Evolutionary conservation across 2,113 vertebrate species (phyloP), one percentile per base, ranked within the genome.

Genomic region (Rhinoderma darwinii): DNA sequence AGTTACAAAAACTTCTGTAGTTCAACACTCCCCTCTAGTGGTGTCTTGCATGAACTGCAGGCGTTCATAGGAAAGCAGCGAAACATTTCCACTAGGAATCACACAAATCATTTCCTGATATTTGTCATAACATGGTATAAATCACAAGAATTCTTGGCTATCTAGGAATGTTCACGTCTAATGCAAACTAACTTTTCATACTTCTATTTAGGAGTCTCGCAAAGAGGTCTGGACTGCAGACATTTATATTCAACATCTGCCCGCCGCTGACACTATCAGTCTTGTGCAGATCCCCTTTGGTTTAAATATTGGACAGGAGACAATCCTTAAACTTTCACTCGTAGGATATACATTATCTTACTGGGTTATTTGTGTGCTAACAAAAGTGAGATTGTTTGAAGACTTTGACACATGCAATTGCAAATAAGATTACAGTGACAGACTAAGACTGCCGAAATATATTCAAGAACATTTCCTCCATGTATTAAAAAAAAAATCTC

Each of bases 1-100:
- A 44, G 39, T 75, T 27, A 20, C 0, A 8, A 77, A 54, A 27
- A 11, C 9, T 56, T 66, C 9, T 56, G 82, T 43, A 11, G 27
- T 18, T 27, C 11, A 50, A 90, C 90, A 72, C 68, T 90, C 82
- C 88, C 90, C 89, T 84, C 90, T 86, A 88, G 85, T 82, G 90
- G 90, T 86, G 22, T 85, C 17, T 1, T 25, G 20, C 12, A 4
- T 25, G 32, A 30, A 74, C 27, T 56, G 47, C 78, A 59, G 27
- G 32, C 1, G 70, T 3, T 39, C 82, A 75, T 0, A 80, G 84
- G 68, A 89, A 68, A 35, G 12, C 3, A 0, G 0, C 51, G 18
- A 17, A 76, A 82, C 32, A 73, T 39, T 43, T 77, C 75, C 63
- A n/a, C 75, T 35, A 3, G 25, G n/a, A 30, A 37, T 18, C 66